A percentile compares a stretch with the other conserved stretches of the same genome.
Evolutionary conservation across 2,797 vertebrate species (phyloP).

Genomic region (Acridotheres tristis): DNA sequence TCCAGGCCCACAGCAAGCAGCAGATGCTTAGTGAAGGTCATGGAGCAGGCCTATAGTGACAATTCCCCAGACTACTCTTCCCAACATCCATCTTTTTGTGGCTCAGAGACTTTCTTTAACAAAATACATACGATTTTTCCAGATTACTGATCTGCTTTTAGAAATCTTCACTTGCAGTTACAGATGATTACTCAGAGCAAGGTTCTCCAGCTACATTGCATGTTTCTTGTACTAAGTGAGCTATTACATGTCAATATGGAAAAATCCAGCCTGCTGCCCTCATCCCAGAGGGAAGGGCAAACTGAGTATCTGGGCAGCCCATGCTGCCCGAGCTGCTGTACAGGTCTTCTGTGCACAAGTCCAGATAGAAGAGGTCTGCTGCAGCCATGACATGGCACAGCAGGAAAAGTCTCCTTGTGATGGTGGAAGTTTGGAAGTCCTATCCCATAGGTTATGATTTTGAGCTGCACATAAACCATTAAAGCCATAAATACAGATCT

Average conservation of each 20-base stretch:
- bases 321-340: neutral
- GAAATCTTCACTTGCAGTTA: conserved; percentile 51
- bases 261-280: neutral
- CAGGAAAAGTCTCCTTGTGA: neutral
- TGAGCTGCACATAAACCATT: neutral
- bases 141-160: neutral
- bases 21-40: conserved; percentile 7
- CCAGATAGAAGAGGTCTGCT: neutral
- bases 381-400: neutral
- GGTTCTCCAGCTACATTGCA: neutral
- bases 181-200: conserved; percentile 17
- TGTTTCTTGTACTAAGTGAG: neutral
- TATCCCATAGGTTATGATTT: neutral
- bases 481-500: neutral
- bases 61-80: neutral
- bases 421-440: neutral
- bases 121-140: conserved; percentile 41
- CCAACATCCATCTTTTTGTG: neutral
- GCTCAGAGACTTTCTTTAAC: conserved; percentile 54
- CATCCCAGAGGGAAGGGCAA: neutral
- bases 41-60: neutral
- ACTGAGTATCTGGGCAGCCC: neutral
- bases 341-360: neutral
- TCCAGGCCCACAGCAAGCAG: neutral
- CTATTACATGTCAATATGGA: neutral